These are phyloP conservation scores for Petromus typicus DNA, from an alignment of 2,113 vertebrate genomes.

Conservation along the genomic window DNA sequence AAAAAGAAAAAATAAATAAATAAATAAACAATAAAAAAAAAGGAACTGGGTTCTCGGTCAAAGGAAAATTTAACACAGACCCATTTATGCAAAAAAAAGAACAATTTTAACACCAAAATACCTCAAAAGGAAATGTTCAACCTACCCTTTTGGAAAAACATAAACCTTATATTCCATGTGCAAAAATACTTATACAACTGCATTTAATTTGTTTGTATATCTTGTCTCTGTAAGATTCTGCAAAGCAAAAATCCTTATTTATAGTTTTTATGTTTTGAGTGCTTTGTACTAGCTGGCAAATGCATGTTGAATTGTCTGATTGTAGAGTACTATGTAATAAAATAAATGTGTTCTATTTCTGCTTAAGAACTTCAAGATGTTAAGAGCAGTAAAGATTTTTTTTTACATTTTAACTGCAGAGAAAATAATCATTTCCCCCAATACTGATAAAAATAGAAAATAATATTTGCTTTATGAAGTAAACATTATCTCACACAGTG, in stretches of 20 bases:
- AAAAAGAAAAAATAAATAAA: too few relatives aligned
- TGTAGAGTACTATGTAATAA: neutral
- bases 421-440: neutral
- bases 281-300: neutral
- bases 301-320: neutral
- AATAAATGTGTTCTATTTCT: neutral
- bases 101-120: neutral
- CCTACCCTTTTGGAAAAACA: neutral
- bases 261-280: neutral
- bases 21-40: too few relatives aligned
- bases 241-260: neutral
- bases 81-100: neutral
- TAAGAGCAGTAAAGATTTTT: neutral
- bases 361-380: neutral
- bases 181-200: neutral
- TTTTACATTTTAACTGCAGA: neutral
- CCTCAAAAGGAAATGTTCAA: neutral
- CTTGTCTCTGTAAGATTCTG: neutral
- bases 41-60: too few relatives aligned
- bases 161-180: neutral
- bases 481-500: neutral
- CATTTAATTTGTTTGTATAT: neutral
- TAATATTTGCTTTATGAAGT: neutral
- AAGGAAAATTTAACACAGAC: neutral
- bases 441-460: neutral